Conservation (phyloP, 1,140 invertebrate species). For the Elysia chlorotica region DNA sequence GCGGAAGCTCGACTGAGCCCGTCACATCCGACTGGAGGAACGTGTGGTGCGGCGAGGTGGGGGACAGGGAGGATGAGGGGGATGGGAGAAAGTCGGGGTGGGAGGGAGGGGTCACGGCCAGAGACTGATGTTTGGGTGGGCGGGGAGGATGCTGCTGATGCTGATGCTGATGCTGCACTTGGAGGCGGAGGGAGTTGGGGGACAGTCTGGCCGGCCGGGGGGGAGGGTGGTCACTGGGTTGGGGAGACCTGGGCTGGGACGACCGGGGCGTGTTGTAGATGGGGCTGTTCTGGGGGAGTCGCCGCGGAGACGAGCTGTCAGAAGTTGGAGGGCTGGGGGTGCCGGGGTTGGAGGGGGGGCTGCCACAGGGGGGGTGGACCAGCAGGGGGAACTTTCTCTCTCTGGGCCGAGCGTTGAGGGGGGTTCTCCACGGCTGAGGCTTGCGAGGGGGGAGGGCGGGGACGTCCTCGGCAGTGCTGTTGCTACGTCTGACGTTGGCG, state of each 20-base stretch:
- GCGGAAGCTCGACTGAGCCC: constrained; percentile 3
- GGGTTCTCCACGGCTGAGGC: constrained; percentile 69
- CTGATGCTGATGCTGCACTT: too few species aligned
- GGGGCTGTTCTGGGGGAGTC: neutral
- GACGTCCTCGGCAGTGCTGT: constrained; percentile 10
- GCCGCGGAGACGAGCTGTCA: constrained; percentile 5
- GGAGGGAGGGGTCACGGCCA: neutral
- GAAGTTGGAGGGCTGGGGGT: constrained; percentile 7
- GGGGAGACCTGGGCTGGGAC: too few species aligned
- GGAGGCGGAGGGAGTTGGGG: neutral
- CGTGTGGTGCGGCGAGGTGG: neutral
- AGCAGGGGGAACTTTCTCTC: constrained; percentile 84
- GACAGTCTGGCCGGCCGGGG: neutral
- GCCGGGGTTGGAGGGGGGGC: neutral
- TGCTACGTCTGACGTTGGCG: constrained; percentile 5
- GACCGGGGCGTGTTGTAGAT: neutral
- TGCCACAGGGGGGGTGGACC: constrained; percentile 5
- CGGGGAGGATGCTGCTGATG: too few species aligned
- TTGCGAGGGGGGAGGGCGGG: constrained; percentile 81
- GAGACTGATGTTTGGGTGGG: too few species aligned
- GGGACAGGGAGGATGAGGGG: neutral
- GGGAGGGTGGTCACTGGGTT: too few species aligned
- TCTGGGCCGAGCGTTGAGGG: constrained; percentile 68
- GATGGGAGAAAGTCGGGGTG: neutral
- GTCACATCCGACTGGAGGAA: too few species aligned